phyloP scores from a whole-genome alignment of 1,140 invertebrate species.

The Archegozetes longisetosus region DNA sequence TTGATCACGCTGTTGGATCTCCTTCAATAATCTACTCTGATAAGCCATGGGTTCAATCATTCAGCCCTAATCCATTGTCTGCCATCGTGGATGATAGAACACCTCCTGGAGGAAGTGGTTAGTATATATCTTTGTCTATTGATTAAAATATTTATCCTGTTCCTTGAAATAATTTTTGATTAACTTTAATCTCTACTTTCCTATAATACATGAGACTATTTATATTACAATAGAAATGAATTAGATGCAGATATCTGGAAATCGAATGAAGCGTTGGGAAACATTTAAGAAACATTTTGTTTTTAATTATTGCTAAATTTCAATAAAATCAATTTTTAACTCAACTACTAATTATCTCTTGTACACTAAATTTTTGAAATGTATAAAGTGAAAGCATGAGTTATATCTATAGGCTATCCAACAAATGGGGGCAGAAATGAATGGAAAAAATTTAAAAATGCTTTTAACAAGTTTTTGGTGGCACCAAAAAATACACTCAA shows the following conservation, averaged over 20 bases:
- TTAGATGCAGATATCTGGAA: too few relatives aligned
- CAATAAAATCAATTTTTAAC: too few relatives aligned
- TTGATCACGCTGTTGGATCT: slow-evolving; percentile 10
- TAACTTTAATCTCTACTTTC: too few relatives aligned
- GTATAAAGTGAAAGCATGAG: not conserved
- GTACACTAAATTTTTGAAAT: too few relatives aligned
- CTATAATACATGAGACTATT: too few relatives aligned
- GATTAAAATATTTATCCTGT: too few relatives aligned
- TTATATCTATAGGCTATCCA: not conserved
- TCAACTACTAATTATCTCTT: too few relatives aligned
- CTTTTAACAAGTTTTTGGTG: not conserved
- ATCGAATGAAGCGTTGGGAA: too few relatives aligned
- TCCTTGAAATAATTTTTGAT: too few relatives aligned
- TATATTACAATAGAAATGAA: too few relatives aligned
- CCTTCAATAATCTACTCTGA: not conserved
- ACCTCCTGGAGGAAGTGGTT: not conserved
- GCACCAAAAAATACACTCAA: not conserved
- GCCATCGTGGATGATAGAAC: not conserved
- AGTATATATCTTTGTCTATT: too few relatives aligned
- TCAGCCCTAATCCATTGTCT: slow-evolving; percentile 7
- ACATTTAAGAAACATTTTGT: not conserved
- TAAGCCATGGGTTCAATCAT: slow-evolving; percentile 4
- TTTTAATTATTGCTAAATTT: not conserved
- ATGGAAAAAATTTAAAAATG: not conserved
- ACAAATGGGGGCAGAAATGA: not conserved